Conservation (phyloP, 2,113 vertebrate genomes). For the Corydoras maculifer region DNA sequence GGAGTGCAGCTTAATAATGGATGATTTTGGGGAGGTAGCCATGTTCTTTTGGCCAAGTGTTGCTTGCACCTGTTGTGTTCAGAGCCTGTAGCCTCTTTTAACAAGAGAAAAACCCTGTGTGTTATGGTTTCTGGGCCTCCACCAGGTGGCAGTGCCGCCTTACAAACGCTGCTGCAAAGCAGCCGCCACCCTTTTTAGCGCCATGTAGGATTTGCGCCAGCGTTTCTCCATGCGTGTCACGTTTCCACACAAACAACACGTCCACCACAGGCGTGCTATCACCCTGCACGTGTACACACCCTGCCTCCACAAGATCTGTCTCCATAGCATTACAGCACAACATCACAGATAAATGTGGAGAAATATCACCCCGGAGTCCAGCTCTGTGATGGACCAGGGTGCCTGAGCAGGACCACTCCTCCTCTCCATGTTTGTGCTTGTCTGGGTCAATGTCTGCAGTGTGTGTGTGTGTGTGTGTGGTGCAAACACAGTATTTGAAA, state of each 20-base stretch:
- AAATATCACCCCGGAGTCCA: not conserved
- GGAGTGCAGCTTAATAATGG: too few species aligned
- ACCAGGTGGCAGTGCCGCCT: slow-evolving; percentile 30
- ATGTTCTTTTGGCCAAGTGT: too few species aligned
- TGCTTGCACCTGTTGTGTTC: too few species aligned
- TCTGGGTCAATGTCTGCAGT: slow-evolving; percentile 29
- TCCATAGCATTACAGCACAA: not conserved
- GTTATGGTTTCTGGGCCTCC: not conserved
- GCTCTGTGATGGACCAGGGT: slow-evolving; percentile 9
- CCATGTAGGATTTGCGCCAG: slow-evolving; percentile 25
- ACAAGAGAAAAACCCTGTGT: not conserved
- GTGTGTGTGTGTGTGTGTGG: slow-evolving; percentile 9
- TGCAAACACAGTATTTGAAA: slow-evolving; percentile 14
- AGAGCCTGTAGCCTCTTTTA: too few species aligned
- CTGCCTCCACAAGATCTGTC: not conserved
- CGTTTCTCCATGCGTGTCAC: slow-evolving; percentile 41
- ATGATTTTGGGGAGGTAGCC: too few species aligned
- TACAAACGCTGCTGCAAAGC: not conserved
- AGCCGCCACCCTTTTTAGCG: slow-evolving; percentile 41
- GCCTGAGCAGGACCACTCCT: slow-evolving; percentile 19
- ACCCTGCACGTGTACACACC: not conserved
- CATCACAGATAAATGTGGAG: not conserved
- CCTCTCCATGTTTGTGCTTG: slow-evolving; percentile 11
- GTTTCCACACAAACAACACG: slow-evolving; percentile 31
- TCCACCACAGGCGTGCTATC: slow-evolving; percentile 10